Evolutionary conservation across 2,888 invertebrate genomes (phyloP).

Genomic region (Mycogona germanica): DNA sequence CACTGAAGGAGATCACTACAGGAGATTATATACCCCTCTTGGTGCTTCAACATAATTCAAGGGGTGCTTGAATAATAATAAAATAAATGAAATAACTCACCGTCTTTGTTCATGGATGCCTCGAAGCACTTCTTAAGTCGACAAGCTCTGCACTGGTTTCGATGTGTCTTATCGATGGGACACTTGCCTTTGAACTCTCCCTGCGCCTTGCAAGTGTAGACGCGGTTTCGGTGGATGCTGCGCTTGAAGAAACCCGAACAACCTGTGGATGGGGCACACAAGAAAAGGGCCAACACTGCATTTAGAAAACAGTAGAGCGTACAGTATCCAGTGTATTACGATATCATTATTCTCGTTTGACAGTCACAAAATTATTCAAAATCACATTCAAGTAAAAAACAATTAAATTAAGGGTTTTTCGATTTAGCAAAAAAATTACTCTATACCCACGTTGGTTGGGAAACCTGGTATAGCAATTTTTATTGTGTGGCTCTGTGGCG

Average conservation of each 20-base stretch:
- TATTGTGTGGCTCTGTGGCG: too few relatives aligned
- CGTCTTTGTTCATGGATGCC: conserved; percentile 96
- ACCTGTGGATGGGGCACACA: conserved; percentile 44
- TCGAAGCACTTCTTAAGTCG: conserved; percentile 89
- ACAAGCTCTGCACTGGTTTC: conserved; percentile 94
- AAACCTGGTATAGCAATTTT: too few relatives aligned
- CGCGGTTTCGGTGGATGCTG: conserved; percentile 88
- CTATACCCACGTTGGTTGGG: too few relatives aligned
- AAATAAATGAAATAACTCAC: conserved; percentile 43
- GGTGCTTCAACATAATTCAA: neutral
- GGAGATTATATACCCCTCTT: too few relatives aligned
- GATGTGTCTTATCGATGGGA: conserved; percentile 91
- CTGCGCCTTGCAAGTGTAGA: conserved; percentile 93
- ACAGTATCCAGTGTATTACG: too few relatives aligned
- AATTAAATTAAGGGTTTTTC: too few relatives aligned
- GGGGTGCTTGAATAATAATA: neutral
- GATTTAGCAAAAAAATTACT: too few relatives aligned
- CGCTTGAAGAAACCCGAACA: conserved; percentile 94
- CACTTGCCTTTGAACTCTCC: conserved; percentile 86
- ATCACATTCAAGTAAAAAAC: too few relatives aligned
- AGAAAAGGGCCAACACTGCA: too few relatives aligned
- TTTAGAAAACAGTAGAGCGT: too few relatives aligned
- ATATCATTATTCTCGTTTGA: neutral
- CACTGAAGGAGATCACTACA: too few relatives aligned
- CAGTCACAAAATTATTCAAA: too few relatives aligned